Base-by-base conservation (phyloP, 2,888 invertebrate genomes). In the Rugalucina vietnamica region DNA sequence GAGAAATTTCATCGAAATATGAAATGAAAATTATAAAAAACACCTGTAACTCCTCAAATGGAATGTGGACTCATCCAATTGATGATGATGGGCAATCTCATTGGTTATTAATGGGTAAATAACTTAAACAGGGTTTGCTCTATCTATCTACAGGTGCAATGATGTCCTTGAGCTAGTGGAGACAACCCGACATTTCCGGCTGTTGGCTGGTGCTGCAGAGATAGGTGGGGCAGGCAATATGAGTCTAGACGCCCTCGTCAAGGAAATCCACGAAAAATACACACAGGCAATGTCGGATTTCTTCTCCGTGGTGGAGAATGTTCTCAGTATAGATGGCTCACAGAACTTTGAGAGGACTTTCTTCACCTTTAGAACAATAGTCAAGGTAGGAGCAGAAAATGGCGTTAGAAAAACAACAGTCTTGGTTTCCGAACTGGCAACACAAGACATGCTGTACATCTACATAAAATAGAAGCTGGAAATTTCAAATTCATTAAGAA, bases 131-230 rank as follows among this genome's bases (percentile, higher is more conserved):
- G n/a, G n/a, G n/a, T n/a, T n/a, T n/a, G n/a, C n/a, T n/a, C n/a
- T n/a, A n/a, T n/a, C 75, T 24, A 57, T 65, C 81, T 77, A 8
- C 87, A 95, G 95, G 78, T 95, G 95, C 86, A 95, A 95, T 88
- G 95, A 95, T 91, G 94, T 95, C 1, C 91, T 95, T 69, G 95
- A 95, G 79, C 91, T 95, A 24, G 94, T 95, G 14, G 94, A 95
- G 85, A 95, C 95, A 1, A 95, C 94, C 0, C 88, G 93, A 27
- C 95, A 95, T 86, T 95, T 95, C 90, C 91, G 94, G 8, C 90
- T 94, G 54, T 89, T 95, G 73, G 93, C 95, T 0, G 94, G 92
- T 27, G 93, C 94, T 1, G 94, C 94, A 14, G 93, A 94, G 81
- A 91, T 95, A 18, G 95, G 95, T 36, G 95, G 95, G 1, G 94